A percentile compares a stretch with the other conserved stretches of the same genome.
Conservation (phyloP, 1,140 invertebrate genomes). For the Drosophila saltans region DNA sequence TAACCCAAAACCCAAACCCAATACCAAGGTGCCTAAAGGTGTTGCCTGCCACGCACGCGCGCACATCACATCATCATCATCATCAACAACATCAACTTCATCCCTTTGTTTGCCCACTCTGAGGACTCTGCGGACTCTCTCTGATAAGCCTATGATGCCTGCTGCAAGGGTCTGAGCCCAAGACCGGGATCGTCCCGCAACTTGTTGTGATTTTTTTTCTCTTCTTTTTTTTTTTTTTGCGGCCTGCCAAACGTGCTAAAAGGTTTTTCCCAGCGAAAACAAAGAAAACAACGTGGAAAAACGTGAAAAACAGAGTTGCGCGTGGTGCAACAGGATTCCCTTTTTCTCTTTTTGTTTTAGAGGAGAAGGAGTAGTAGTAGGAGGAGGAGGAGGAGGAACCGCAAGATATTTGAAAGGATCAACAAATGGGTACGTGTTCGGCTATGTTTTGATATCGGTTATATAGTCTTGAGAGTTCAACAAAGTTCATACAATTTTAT, state of each 20-base stretch:
- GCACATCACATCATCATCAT: conserved; percentile 29
- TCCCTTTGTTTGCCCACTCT: conserved; percentile 42
- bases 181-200: conserved; percentile 39
- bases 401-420: conserved; percentile 7
- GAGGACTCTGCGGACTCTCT: conserved; percentile 14
- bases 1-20: conserved; percentile 30
- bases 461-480: background rate
- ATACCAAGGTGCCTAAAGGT: conserved; percentile 48
- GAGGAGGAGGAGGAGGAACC: conserved; percentile 1
- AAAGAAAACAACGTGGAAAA: conserved; percentile 23
- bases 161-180: background rate
- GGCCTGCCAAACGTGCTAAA: conserved; percentile 69
- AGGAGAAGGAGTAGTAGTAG: background rate
- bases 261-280: conserved; percentile 57
- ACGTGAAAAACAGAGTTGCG: conserved; percentile 2
- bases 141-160: conserved; percentile 43
- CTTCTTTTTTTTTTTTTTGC: conserved; percentile 50
- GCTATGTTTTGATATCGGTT: background rate
- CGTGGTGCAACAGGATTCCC: conserved; percentile 9
- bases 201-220: conserved; percentile 71
- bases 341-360: background rate
- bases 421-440: background rate
- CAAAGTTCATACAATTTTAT: background rate
- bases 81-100: conserved; percentile 1
- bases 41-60: conserved; percentile 47